Conservation (phyloP, 1,140 invertebrate genomes). For the Laodelphax striatellus region DNA sequence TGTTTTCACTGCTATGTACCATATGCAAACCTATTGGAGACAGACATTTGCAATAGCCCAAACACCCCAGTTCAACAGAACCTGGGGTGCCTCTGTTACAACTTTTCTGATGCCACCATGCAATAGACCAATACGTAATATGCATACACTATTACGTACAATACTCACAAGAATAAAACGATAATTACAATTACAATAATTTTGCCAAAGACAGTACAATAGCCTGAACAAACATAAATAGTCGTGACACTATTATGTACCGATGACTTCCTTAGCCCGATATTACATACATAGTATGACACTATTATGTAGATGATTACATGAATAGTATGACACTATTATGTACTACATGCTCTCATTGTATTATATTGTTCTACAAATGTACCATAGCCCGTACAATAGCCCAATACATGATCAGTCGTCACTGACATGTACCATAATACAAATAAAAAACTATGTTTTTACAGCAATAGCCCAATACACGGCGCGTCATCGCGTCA, state of each 20-base stretch:
- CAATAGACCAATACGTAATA: constrained; percentile 16
- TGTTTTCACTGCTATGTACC: constrained; percentile 11
- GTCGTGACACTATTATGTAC: constrained; percentile 17
- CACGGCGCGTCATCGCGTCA: neutral
- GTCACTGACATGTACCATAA: constrained; percentile 14
- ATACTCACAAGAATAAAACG: neutral
- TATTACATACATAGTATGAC: constrained; percentile 12
- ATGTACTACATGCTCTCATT: constrained; percentile 19
- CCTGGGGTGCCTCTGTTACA: constrained; percentile 12
- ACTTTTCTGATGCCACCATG: constrained; percentile 17
- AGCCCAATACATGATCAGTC: constrained; percentile 18
- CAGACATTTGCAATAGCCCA: constrained; percentile 20
- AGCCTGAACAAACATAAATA: constrained; percentile 9
- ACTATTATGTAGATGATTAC: constrained; percentile 19
- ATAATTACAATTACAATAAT: constrained; percentile 3
- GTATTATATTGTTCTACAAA: constrained; percentile 13
- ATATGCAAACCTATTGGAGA: constrained; percentile 13
- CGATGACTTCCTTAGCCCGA: constrained; percentile 14
- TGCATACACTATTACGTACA: constrained; percentile 5
- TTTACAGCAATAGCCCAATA: constrained; percentile 22
- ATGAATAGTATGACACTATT: constrained; percentile 25
- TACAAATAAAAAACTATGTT: constrained; percentile 11
- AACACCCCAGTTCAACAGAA: constrained; percentile 17
- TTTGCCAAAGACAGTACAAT: constrained; percentile 8
- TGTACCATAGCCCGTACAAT: constrained; percentile 14